phyloP scores from a whole-genome alignment of 2,113 vertebrate genomes.

The Callospermophilus lateralis region DNA sequence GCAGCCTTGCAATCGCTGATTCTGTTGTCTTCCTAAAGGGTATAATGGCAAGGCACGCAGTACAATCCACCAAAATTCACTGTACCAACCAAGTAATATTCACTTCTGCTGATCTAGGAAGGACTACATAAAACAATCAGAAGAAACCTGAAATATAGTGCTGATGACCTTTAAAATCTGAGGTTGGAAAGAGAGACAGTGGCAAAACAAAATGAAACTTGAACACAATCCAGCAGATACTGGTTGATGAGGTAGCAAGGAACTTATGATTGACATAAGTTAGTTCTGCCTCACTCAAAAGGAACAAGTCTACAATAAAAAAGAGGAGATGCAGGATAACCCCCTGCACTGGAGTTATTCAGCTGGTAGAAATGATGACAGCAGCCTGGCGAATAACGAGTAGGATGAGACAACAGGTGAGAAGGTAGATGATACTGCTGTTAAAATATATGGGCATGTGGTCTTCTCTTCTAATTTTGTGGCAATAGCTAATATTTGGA shows the following conservation, averaged over 20 bases:
- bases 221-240: background rate
- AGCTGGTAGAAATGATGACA: background rate
- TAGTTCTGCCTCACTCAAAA: background rate
- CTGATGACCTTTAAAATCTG: background rate
- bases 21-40: background rate
- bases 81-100: background rate
- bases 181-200: background rate
- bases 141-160: background rate
- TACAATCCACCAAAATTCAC: background rate
- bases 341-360: background rate
- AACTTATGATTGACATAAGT: background rate
- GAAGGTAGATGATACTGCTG: background rate
- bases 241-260: background rate
- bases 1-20: background rate
- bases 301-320: background rate
- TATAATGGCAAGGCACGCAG: background rate
- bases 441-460: background rate
- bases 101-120: background rate
- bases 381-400: background rate
- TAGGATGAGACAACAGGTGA: background rate
- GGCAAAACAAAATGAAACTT: constrained; percentile 6
- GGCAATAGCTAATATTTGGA: background rate
- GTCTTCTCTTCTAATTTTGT: background rate
- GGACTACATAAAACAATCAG: background rate
- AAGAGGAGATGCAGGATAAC: background rate